Conservation (phyloP, 2,888 invertebrate genomes). For the Cephonodes hylas region DNA sequence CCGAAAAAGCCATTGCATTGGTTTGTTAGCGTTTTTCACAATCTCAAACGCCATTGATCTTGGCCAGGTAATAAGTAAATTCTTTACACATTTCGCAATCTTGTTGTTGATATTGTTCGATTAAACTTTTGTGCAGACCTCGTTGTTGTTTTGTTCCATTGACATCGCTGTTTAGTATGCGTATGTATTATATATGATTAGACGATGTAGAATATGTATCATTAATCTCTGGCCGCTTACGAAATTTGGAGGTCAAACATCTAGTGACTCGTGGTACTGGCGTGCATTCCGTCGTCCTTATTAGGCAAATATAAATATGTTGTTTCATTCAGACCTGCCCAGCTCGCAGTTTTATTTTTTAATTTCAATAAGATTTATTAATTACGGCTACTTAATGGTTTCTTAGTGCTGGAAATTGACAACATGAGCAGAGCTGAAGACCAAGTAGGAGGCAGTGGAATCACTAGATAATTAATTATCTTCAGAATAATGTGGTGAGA, state of each 20-base stretch:
- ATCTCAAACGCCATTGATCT: not conserved
- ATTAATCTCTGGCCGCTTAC: not conserved
- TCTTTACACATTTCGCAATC: conserved; percentile 1
- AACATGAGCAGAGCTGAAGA: too few species aligned
- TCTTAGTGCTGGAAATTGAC: too few species aligned
- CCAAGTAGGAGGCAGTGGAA: too few species aligned
- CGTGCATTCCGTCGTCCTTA: not conserved
- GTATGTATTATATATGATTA: not conserved
- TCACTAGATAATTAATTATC: too few species aligned
- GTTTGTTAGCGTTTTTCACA: not conserved
- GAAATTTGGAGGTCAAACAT: not conserved
- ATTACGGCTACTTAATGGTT: too few species aligned
- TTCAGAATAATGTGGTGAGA: too few species aligned
- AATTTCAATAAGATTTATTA: not conserved
- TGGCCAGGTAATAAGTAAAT: not conserved
- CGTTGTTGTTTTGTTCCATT: not conserved
- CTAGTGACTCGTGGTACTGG: not conserved
- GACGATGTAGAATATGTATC: not conserved
- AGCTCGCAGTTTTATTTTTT: not conserved
- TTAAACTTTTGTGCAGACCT: not conserved
- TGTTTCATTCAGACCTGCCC: not conserved
- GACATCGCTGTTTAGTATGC: not conserved
- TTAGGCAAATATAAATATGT: not conserved
- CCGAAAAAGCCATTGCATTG: conserved; percentile 12
- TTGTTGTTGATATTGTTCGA: not conserved